phyloP scores from a whole-genome alignment of 2,888 invertebrate genomes.

The Drosophila vallismaia region DNA sequence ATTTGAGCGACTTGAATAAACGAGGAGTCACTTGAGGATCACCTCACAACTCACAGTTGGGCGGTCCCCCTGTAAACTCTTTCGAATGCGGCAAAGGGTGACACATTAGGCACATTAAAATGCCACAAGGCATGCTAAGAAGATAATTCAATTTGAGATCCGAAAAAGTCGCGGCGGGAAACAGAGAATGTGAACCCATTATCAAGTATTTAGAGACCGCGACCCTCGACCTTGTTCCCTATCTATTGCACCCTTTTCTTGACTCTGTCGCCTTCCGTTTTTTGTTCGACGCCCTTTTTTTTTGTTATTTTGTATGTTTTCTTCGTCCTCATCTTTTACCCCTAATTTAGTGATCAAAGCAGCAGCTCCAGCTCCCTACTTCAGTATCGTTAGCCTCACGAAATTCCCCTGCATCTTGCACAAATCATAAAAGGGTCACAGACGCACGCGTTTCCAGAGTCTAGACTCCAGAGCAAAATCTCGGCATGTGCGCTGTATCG shows the following conservation, averaged over 20 bases:
- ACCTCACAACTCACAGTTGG: conserved; percentile 39
- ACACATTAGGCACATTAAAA: conserved; percentile 76
- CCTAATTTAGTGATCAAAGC: conserved; percentile 70
- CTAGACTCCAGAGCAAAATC: conserved; percentile 52
- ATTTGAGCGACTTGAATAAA: conserved; percentile 70
- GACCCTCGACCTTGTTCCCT: conserved; percentile 50
- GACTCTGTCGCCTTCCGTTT: conserved; percentile 47
- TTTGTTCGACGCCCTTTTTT: conserved; percentile 40
- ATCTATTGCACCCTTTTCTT: conserved; percentile 60
- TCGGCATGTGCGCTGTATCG: conserved; percentile 59
- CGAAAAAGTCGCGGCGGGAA: conserved; percentile 48
- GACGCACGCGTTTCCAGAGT: conserved; percentile 35
- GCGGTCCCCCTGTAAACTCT: conserved; percentile 73
- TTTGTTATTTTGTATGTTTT: conserved; percentile 15
- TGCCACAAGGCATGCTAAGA: conserved; percentile 64
- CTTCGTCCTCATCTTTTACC: conserved; percentile 63
- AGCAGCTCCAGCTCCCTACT: conserved; percentile 36
- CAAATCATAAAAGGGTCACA: conserved; percentile 31
- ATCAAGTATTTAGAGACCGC: conserved; percentile 69
- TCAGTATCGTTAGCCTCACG: conserved; percentile 33
- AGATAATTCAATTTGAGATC: conserved; percentile 62
- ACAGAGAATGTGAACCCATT: conserved; percentile 66
- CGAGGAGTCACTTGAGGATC: conserved; percentile 52
- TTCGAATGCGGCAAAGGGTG: conserved; percentile 52
- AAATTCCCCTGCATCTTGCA: conserved; percentile 31